Percentiles rank a stretch among this genome's conserved stretches.
These are phyloP conservation scores for Anguilla pacifica DNA, from an alignment of 2,797 vertebrate species.

Conservation along the genomic window DNA sequence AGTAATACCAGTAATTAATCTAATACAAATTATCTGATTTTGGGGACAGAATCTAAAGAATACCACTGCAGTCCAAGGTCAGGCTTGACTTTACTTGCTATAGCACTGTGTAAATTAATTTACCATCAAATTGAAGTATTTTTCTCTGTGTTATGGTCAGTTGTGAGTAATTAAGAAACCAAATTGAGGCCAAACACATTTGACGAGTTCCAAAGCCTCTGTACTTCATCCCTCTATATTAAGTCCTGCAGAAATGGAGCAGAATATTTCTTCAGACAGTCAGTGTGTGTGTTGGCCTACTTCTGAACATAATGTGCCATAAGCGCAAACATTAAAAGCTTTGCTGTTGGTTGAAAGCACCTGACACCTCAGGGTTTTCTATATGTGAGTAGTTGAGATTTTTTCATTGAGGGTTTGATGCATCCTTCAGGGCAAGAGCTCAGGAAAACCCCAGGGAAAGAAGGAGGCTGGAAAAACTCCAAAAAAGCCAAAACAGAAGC, in stretches of 20 bases:
- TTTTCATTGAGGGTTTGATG: background rate
- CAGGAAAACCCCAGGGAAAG: conserved; percentile 43
- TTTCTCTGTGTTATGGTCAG: background rate
- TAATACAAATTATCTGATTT: background rate
- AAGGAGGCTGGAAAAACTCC: conserved; percentile 50
- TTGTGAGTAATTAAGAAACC: background rate
- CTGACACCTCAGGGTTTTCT: background rate
- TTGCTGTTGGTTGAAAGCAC: background rate
- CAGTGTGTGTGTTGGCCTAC: background rate
- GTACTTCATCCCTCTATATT: background rate
- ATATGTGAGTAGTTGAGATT: background rate
- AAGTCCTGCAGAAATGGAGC: background rate
- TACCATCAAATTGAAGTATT: background rate
- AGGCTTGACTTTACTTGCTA: background rate
- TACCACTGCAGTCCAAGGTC: background rate
- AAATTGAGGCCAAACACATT: background rate
- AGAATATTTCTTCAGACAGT: background rate
- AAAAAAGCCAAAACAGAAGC: conserved; percentile 58
- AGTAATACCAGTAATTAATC: background rate
- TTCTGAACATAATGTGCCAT: background rate
- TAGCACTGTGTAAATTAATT: background rate
- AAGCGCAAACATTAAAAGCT: background rate
- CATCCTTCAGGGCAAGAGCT: conserved; percentile 59
- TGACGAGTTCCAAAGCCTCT: background rate
- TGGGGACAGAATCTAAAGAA: background rate